Percentiles rank a stretch among this genome's conserved stretches.
Conservation (phyloP, 2,888 invertebrate species). For the Onchidella celtica region DNA sequence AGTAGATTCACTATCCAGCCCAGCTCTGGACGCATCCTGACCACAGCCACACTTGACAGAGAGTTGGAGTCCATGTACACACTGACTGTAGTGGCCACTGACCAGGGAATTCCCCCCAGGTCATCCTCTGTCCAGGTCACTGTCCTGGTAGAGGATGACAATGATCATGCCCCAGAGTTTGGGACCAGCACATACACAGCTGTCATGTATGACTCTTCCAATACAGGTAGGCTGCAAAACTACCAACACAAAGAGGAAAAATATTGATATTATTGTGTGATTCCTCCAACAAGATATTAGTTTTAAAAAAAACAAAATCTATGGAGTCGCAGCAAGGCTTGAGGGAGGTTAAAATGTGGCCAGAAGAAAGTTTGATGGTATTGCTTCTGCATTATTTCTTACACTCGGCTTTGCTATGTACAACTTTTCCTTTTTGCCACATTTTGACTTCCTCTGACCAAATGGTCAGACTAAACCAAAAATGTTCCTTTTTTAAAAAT, state of each 20-base stretch:
- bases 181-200: constrained; percentile 85
- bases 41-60: constrained; percentile 87
- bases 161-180: constrained; percentile 87
- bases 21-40: constrained; percentile 87
- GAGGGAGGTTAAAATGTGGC: too few relatives aligned
- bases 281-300: too few relatives aligned
- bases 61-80: constrained; percentile 66
- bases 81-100: constrained; percentile 77
- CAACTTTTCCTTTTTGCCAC: too few relatives aligned
- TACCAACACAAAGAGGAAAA: too few relatives aligned
- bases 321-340: too few relatives aligned
- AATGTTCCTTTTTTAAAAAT: too few relatives aligned
- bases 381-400: too few relatives aligned
- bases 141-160: constrained; percentile 87
- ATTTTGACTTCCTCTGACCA: too few relatives aligned
- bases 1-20: constrained; percentile 90
- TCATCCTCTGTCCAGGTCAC: constrained; percentile 84
- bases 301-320: background rate
- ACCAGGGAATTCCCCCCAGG: constrained; percentile 69
- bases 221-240: constrained; percentile 66
- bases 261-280: too few relatives aligned
- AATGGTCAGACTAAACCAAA: too few relatives aligned
- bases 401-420: too few relatives aligned
- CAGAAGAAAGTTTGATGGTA: background rate
- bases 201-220: constrained; percentile 90